phyloP scores from a whole-genome alignment of 1,140 invertebrate genomes.

The Phenacoccus solenopsis region DNA sequence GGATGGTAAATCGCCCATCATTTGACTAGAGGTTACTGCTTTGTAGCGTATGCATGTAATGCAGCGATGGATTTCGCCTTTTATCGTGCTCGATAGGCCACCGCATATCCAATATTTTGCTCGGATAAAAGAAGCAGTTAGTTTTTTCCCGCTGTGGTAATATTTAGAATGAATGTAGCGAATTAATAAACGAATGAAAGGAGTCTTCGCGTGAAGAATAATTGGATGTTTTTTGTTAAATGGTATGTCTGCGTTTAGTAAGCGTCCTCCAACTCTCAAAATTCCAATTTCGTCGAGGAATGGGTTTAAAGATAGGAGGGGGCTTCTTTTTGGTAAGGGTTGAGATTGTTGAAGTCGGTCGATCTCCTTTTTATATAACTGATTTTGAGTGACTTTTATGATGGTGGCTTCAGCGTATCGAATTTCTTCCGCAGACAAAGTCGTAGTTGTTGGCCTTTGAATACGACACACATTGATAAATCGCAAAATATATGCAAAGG shows the following conservation, averaged over 20 bases:
- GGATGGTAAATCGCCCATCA: constrained; percentile 31
- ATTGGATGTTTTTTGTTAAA: constrained; percentile 23
- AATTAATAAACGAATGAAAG: constrained; percentile 31
- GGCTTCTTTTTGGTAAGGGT: neutral
- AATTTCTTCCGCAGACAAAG: too few species aligned
- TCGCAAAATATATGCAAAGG: neutral
- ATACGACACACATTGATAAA: neutral
- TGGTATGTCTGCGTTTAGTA: constrained; percentile 15
- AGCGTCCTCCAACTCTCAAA: constrained; percentile 20
- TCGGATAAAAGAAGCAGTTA: constrained; percentile 24
- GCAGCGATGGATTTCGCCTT: constrained; percentile 27
- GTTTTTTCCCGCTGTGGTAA: constrained; percentile 28
- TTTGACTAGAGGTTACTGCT: constrained; percentile 21
- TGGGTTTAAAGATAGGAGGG: neutral
- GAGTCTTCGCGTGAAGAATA: constrained; percentile 19
- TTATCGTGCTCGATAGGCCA: constrained; percentile 22
- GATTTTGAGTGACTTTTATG: neutral
- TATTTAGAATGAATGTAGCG: constrained; percentile 28
- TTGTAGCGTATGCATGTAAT: constrained; percentile 25
- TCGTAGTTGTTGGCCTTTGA: neutral
- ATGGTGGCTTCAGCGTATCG: too few species aligned
- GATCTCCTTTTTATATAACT: neutral
- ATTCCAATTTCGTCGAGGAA: constrained; percentile 22
- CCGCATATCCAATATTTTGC: constrained; percentile 28
- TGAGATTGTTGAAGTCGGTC: neutral